These are phyloP conservation scores for Calameuta idolon DNA, from an alignment of 2,888 invertebrate species.

Conservation along the genomic window DNA sequence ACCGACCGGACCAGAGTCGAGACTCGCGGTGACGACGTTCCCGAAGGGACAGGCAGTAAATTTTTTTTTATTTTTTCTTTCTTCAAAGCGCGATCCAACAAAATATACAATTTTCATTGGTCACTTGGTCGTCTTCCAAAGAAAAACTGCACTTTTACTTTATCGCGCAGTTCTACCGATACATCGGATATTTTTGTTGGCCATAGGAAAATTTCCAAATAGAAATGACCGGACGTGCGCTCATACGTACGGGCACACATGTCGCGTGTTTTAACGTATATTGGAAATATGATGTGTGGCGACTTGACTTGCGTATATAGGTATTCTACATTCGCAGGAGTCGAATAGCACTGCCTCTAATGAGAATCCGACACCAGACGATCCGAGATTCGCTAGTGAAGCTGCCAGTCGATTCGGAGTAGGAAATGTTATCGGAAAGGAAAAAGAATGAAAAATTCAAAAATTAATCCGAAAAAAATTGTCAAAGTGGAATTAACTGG, in stretches of 20 bases:
- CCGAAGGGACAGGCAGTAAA: neutral
- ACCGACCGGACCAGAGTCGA: neutral
- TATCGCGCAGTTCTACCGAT: neutral
- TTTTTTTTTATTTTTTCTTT: too few relatives aligned
- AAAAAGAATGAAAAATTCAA: neutral
- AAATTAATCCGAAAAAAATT: neutral
- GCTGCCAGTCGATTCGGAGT: neutral
- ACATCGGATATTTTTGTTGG: neutral
- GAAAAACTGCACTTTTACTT: neutral
- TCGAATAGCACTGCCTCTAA: slow-evolving; percentile 23
- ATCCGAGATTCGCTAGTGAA: slow-evolving; percentile 11
- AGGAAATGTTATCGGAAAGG: neutral
- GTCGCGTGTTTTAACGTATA: neutral
- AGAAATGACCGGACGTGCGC: neutral
- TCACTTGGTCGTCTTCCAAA: neutral
- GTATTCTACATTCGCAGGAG: slow-evolving; percentile 18
- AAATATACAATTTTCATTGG: neutral
- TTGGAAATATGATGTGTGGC: neutral
- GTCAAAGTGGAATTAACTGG: neutral
- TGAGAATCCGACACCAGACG: slow-evolving; percentile 23
- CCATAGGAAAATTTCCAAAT: neutral
- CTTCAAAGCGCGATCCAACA: neutral
- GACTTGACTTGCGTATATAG: neutral
- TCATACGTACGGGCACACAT: neutral
- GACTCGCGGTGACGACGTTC: neutral